These are phyloP conservation scores for Plecturocebus donacophilus DNA, from an alignment of 2,113 vertebrate genomes.

Conservation along the genomic window DNA sequence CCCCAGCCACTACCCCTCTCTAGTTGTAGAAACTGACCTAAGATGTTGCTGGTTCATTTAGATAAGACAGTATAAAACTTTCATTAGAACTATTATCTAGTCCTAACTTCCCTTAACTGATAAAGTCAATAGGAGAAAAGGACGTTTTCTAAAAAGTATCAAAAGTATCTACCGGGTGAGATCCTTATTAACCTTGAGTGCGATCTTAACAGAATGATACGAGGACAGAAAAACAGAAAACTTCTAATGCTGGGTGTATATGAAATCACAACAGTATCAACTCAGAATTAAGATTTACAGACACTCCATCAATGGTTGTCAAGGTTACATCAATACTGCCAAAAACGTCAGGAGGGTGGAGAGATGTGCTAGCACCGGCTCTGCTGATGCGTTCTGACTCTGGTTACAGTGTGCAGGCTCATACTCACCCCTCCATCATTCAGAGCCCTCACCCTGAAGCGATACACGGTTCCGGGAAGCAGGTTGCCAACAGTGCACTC, in stretches of 20 bases:
- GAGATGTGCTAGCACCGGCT: background rate
- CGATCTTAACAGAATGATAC: background rate
- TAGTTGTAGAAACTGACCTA: background rate
- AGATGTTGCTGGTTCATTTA: background rate
- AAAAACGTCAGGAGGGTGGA: background rate
- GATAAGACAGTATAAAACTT: background rate
- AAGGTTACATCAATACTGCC: background rate
- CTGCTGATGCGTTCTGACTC: too few species aligned
- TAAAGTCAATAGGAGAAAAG: background rate
- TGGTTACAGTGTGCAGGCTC: rapidly evolving
- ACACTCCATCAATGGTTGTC: background rate
- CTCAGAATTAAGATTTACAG: background rate
- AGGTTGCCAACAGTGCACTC: slow-evolving; percentile 94
- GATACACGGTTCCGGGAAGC: slow-evolving; percentile 93
- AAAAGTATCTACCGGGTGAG: background rate
- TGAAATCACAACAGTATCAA: background rate
- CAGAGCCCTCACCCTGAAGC: slow-evolving; percentile 92
- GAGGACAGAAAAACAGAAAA: background rate
- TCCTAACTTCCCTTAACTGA: background rate
- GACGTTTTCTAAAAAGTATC: background rate
- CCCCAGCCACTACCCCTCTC: too few species aligned
- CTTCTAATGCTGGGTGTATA: background rate
- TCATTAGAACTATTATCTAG: background rate
- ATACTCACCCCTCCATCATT: slow-evolving; percentile 95
- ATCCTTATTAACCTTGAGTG: background rate